A percentile compares a stretch with the other conserved stretches of the same genome.
Evolutionary conservation across 2,888 invertebrate species (phyloP).

Genomic region (Mesochorus sp.): DNA sequence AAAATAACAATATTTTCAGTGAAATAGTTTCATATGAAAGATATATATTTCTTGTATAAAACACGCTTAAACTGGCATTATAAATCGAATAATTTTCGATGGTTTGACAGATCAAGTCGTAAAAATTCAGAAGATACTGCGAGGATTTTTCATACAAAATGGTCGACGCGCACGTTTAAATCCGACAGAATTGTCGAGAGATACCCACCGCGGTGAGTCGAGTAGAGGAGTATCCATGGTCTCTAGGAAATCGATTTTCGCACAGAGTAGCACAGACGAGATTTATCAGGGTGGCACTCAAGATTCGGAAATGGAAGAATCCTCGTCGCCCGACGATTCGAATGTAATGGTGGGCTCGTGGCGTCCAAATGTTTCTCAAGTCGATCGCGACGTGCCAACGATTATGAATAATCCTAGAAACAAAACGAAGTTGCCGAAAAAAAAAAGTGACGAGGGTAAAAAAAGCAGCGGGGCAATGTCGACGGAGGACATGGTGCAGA

Average conservation of each 20-base stretch:
- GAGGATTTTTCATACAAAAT: constrained; percentile 9
- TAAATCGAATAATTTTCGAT: not conserved
- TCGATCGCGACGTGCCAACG: not conserved
- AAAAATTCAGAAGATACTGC: constrained; percentile 27
- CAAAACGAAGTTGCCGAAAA: not conserved
- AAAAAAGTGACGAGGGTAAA: not conserved
- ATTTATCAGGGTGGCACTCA: constrained; percentile 19
- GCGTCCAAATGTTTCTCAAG: constrained; percentile 11
- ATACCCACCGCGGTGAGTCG: not conserved
- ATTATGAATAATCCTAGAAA: too few relatives aligned
- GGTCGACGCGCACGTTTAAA: not conserved
- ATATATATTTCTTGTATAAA: too few relatives aligned
- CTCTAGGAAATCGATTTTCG: not conserved
- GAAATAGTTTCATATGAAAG: too few relatives aligned
- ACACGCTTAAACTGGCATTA: too few relatives aligned
- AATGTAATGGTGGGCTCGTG: constrained; percentile 44
- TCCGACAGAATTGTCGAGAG: not conserved
- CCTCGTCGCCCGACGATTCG: constrained; percentile 9
- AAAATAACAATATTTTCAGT: too few relatives aligned
- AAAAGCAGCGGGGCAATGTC: not conserved
- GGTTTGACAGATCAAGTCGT: constrained; percentile 43
- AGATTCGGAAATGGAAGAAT: constrained; percentile 21
- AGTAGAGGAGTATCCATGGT: not conserved
- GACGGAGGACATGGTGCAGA: not conserved
- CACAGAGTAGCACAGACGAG: not conserved